Conservation (phyloP, 2,797 vertebrate species). For the Lateolabrax maculatus region DNA sequence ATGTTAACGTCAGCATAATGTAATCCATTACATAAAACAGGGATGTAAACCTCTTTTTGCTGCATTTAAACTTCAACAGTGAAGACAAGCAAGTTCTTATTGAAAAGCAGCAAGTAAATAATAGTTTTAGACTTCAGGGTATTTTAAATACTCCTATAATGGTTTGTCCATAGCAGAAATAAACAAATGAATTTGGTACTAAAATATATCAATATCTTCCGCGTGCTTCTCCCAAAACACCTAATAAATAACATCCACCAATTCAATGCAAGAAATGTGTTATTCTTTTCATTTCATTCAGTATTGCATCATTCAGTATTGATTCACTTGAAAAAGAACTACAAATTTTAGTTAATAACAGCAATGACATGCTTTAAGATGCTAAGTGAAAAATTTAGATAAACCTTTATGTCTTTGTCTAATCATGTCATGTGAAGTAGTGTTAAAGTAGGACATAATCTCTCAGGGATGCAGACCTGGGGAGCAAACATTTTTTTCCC, state of each 20-base stretch:
- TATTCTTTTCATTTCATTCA: not conserved
- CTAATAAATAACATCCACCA: not conserved
- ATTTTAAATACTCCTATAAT: not conserved
- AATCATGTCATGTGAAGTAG: not conserved
- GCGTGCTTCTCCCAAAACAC: slow-evolving; percentile 5
- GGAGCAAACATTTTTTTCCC: not conserved
- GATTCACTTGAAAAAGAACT: not conserved
- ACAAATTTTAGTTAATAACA: not conserved
- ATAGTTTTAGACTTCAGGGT: not conserved
- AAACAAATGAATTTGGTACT: not conserved
- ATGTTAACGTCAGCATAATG: slow-evolving; percentile 8
- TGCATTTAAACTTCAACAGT: slow-evolving; percentile 7
- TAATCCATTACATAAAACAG: slow-evolving; percentile 12
- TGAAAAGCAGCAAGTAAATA: slow-evolving; percentile 4
- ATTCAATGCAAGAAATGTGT: not conserved
- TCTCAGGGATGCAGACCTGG: not conserved
- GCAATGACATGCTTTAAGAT: not conserved
- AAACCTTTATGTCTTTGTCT: not conserved
- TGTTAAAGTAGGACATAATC: slow-evolving; percentile 5
- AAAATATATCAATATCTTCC: not conserved
- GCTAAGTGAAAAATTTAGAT: not conserved
- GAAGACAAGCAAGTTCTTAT: not conserved
- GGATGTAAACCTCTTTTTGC: slow-evolving; percentile 22
- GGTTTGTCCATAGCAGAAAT: not conserved
- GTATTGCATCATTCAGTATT: not conserved